phyloP scores from a whole-genome alignment of 1,140 invertebrate genomes.

The Drosophila eugracilis region DNA sequence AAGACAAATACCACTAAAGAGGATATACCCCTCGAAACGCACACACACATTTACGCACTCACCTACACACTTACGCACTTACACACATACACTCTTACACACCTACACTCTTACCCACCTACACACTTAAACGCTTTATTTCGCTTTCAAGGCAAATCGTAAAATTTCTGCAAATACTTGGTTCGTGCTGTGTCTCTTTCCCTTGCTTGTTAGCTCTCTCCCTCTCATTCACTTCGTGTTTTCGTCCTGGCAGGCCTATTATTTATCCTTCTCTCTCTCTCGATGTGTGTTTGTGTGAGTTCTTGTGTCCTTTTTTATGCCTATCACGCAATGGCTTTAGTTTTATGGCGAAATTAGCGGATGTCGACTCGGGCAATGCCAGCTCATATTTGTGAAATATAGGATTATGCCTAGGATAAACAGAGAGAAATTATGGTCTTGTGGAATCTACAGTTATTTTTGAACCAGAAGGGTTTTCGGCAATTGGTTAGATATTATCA shows the following conservation, averaged over 20 bases:
- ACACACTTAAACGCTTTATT: conserved; percentile 61
- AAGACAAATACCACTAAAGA: conserved; percentile 18
- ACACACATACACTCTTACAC: conserved; percentile 35
- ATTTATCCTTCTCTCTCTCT: conserved; percentile 33
- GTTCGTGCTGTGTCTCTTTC: conserved; percentile 27
- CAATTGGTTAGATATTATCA: not conserved
- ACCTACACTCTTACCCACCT: no score
- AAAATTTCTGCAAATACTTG: conserved; percentile 61
- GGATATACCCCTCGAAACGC: conserved; percentile 2
- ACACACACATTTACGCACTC: conserved; percentile 7
- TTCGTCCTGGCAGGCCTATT: conserved; percentile 45
- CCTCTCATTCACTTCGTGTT: conserved; percentile 13
- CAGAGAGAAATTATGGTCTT: not conserved
- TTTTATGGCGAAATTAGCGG: conserved; percentile 78
- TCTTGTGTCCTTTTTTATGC: conserved; percentile 62
- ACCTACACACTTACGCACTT: conserved; percentile 20
- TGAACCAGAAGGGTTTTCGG: not conserved
- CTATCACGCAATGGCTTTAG: conserved; percentile 75
- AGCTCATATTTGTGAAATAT: conserved; percentile 58
- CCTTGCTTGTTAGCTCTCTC: conserved; percentile 3
- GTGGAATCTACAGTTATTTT: not conserved
- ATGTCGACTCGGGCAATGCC: conserved; percentile 48
- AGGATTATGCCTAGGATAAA: conserved; percentile 13
- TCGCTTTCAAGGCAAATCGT: conserved; percentile 73
- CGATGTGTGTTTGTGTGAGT: conserved; percentile 15